phyloP scores from a whole-genome alignment of 2,888 invertebrate genomes.

The Erannis defoliaria region DNA sequence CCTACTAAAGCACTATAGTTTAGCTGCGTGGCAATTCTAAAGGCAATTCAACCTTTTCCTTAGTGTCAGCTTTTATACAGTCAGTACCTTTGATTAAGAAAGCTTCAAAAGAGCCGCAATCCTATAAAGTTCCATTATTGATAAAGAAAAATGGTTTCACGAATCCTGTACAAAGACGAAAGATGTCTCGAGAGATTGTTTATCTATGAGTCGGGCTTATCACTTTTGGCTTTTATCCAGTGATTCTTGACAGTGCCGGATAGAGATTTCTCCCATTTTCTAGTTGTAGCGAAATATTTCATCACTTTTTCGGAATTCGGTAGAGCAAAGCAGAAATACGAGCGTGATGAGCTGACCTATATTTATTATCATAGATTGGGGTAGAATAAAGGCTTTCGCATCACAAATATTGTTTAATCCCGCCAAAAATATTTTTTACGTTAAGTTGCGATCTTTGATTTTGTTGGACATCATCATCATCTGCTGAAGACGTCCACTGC shows the following conservation, averaged over 20 bases:
- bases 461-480: too few species aligned
- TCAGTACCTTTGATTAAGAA: too few species aligned
- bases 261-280: slow-evolving; percentile 4
- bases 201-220: slow-evolving; percentile 15
- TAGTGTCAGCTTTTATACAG: too few species aligned
- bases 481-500: background rate
- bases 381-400: too few species aligned
- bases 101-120: too few species aligned
- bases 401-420: background rate
- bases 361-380: background rate
- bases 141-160: slow-evolving; percentile 5
- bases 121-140: background rate
- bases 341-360: background rate
- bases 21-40: too few species aligned
- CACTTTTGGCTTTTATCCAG: slow-evolving; percentile 19
- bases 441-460: too few species aligned
- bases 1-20: too few species aligned
- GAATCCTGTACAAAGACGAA: slow-evolving; percentile 3
- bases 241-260: slow-evolving; percentile 1
- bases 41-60: too few species aligned
- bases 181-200: slow-evolving; percentile 6
- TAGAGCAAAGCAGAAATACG: background rate
- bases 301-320: background rate
- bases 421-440: too few species aligned
- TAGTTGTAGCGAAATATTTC: slow-evolving; percentile 1